Evolutionary conservation across 1,140 invertebrate species (phyloP).

Genomic region (Maconellicoccus hirsutus): DNA sequence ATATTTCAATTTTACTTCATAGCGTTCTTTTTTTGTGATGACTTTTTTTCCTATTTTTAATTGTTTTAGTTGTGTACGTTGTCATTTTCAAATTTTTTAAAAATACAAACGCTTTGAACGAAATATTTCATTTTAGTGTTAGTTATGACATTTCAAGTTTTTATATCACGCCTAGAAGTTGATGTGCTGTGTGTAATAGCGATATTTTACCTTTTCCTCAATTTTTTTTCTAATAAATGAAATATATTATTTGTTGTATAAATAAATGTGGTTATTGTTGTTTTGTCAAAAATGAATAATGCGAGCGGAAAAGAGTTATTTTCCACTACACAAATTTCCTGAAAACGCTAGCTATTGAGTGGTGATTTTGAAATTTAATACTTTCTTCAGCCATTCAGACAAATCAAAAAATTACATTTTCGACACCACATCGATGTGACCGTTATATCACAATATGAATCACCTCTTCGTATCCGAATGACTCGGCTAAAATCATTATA

Average conservation of each 20-base stretch:
- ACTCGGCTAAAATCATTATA: too few relatives aligned
- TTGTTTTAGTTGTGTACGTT: neutral
- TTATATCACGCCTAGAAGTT: conserved; percentile 4
- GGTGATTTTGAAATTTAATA: too few relatives aligned
- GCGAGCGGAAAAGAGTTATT: too few relatives aligned
- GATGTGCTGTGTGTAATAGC: conserved; percentile 7
- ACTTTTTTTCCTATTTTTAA: neutral
- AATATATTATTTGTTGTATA: conserved; percentile 6
- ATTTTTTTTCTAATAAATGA: neutral
- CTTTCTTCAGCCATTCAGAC: too few relatives aligned
- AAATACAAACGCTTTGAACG: conserved; percentile 1
- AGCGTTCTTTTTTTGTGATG: conserved; percentile 3
- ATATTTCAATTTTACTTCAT: neutral
- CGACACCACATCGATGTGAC: too few relatives aligned
- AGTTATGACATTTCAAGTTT: neutral
- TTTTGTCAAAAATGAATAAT: too few relatives aligned
- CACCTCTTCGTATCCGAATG: too few relatives aligned
- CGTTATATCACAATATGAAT: too few relatives aligned
- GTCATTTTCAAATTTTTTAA: neutral
- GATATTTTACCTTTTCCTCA: neutral
- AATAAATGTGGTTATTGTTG: too few relatives aligned
- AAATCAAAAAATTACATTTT: too few relatives aligned
- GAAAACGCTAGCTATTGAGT: too few relatives aligned
- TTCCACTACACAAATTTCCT: too few relatives aligned
- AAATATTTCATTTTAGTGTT: conserved; percentile 1